Conservation (phyloP, 1,140 invertebrate genomes). For the Diploscapter pachys region DNA sequence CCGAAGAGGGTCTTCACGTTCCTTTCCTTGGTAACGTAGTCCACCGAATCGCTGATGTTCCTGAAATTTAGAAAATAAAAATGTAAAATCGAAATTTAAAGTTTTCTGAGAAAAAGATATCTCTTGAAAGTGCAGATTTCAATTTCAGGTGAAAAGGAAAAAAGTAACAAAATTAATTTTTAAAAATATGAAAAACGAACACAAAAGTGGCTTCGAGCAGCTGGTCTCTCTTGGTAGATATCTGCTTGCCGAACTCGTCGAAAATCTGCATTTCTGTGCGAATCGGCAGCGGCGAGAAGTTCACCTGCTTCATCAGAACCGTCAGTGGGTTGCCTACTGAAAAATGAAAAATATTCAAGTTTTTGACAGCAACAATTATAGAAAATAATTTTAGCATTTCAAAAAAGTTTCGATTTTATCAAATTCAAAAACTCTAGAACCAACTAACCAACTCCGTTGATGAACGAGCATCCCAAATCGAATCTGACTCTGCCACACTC, state of each 20-base stretch:
- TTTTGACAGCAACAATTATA: too few species aligned
- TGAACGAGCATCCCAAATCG: constrained; percentile 76
- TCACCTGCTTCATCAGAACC: constrained; percentile 91
- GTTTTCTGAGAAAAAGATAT: too few species aligned
- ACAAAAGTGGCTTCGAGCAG: constrained; percentile 97
- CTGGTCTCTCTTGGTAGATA: constrained; percentile 76
- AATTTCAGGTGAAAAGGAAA: too few species aligned
- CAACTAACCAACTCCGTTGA: constrained; percentile 64
- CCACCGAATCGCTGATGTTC: too few species aligned
- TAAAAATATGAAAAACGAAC: constrained; percentile 84
- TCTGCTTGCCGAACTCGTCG: constrained; percentile 86
- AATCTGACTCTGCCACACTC: constrained; percentile 74
- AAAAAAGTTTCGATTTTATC: constrained; percentile 72
- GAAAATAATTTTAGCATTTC: too few species aligned
- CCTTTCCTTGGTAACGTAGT: too few species aligned
- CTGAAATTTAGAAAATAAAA: too few species aligned
- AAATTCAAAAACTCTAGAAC: constrained; percentile 66
- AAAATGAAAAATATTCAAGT: not conserved
- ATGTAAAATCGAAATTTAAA: too few species aligned
- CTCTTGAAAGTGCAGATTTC: too few species aligned
- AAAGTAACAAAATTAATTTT: too few species aligned
- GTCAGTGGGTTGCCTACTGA: constrained; percentile 90
- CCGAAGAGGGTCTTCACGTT: too few species aligned
- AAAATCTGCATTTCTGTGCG: constrained; percentile 93
- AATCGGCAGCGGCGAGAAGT: constrained; percentile 92